Conservation (phyloP, 35 echinoderm and acorn worm genomes). For the Anneissia japonica region DNA sequence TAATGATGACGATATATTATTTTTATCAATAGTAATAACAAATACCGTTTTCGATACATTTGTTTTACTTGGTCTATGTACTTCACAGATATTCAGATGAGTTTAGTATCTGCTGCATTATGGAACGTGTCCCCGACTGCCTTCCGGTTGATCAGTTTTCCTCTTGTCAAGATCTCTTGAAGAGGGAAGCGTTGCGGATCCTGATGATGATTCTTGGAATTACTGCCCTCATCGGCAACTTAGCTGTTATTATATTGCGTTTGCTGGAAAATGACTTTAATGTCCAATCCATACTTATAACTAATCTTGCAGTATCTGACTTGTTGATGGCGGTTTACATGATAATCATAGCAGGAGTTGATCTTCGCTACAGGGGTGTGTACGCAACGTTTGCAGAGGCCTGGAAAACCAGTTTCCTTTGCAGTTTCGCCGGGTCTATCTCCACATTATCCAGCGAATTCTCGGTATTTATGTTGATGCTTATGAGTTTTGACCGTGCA, state of each 20-base stretch:
- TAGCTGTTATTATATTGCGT: constrained; percentile 10
- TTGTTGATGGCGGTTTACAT: constrained; percentile 63
- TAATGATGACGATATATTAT: too few species aligned
- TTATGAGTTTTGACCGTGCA: constrained; percentile 45
- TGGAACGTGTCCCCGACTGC: constrained; percentile 32
- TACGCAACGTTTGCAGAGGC: constrained; percentile 28
- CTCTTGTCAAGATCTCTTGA: constrained; percentile 74
- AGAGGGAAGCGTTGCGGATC: constrained; percentile 28
- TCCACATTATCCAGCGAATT: constrained; percentile 52
- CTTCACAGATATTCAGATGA: constrained; percentile 66
- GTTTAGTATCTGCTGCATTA: constrained; percentile 80
- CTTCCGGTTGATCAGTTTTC: constrained; percentile 77
- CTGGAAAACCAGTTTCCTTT: constrained; percentile 39
- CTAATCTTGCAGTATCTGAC: constrained; percentile 53
- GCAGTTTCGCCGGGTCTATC: constrained; percentile 38
- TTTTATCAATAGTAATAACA: too few species aligned
- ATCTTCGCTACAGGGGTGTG: constrained; percentile 32
- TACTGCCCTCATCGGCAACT: constrained; percentile 36
- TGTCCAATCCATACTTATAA: constrained; percentile 42
- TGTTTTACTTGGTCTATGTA: too few species aligned
- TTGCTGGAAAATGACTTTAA: background rate
- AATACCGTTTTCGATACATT: too few species aligned
- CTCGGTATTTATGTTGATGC: constrained; percentile 53
- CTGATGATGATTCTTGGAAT: constrained; percentile 86
- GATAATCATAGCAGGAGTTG: constrained; percentile 55